A percentile compares a stretch with the other conserved stretches of the same genome.
These are phyloP conservation scores for Napeogenes sylphis DNA, from an alignment of 2,888 invertebrate species.

Conservation along the genomic window DNA sequence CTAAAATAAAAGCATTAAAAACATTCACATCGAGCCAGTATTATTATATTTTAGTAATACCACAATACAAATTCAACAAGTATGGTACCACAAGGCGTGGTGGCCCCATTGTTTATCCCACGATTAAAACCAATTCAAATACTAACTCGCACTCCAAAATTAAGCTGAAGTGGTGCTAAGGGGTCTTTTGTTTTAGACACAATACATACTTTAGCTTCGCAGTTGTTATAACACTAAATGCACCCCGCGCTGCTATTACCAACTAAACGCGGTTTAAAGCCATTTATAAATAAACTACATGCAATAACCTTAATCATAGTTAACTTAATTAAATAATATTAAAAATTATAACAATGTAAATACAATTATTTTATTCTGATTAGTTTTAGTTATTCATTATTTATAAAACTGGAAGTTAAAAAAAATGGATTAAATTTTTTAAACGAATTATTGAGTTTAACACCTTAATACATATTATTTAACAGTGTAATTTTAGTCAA, in stretches of 20 bases:
- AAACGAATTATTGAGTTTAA: no score
- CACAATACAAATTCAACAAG: constrained; percentile 33
- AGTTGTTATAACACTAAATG: constrained; percentile 38
- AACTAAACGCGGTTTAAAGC: constrained; percentile 4
- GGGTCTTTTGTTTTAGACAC: constrained; percentile 71
- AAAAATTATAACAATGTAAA: no score
- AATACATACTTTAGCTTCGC: constrained; percentile 58
- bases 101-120: constrained; percentile 74
- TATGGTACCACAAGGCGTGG: constrained; percentile 54
- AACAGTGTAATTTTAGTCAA: no score
- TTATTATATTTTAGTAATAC: constrained; percentile 26
- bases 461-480: no score
- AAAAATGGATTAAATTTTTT: no score
- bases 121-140: constrained; percentile 76
- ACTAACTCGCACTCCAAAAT: constrained; percentile 76
- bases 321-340: no score
- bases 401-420: no score
- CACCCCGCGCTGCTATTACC: not conserved
- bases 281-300: no score
- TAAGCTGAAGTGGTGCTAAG: constrained; percentile 69
- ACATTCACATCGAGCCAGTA: constrained; percentile 18
- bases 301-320: no score
- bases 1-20: not conserved
- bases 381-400: no score
- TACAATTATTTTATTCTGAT: no score